Evolutionary conservation across 1,140 invertebrate genomes (phyloP).

Genomic region (Drosophila novamexicana): DNA sequence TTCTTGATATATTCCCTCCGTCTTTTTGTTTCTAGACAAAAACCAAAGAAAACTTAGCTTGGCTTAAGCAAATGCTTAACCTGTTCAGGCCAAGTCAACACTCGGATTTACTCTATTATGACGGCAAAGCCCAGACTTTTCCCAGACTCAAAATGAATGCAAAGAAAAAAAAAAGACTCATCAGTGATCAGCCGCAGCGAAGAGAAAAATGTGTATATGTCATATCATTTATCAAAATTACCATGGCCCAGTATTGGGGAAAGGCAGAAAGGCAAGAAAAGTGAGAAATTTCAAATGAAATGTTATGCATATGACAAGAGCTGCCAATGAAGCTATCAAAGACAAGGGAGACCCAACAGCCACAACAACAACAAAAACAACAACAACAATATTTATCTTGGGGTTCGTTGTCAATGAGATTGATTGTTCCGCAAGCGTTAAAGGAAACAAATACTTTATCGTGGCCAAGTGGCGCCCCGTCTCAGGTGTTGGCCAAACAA

Average conservation of each 20-base stretch:
- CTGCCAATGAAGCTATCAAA: conserved; percentile 68
- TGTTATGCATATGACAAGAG: conserved; percentile 72
- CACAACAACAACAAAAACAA: not conserved
- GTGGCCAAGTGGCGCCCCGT: conserved; percentile 37
- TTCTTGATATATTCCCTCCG: too few relatives aligned
- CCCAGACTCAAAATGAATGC: not conserved
- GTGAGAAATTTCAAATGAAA: conserved; percentile 19
- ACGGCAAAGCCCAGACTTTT: not conserved
- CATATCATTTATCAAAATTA: conserved; percentile 73
- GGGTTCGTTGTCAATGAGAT: conserved; percentile 68
- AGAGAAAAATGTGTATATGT: conserved; percentile 2
- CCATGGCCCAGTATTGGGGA: conserved; percentile 26
- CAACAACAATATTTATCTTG: not conserved
- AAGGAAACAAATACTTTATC: conserved; percentile 25
- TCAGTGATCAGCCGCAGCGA: conserved; percentile 32
- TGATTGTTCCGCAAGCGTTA: conserved; percentile 53
- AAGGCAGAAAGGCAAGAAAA: conserved; percentile 10
- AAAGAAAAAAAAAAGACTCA: conserved; percentile 13
- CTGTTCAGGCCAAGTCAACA: too few relatives aligned
- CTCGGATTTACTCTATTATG: too few relatives aligned
- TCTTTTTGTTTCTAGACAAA: too few relatives aligned
- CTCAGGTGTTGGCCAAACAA: conserved; percentile 52
- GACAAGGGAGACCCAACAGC: conserved; percentile 14
- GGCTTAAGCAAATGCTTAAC: too few relatives aligned
- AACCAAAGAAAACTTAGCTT: too few relatives aligned